A percentile compares a stretch with the other conserved stretches of the same genome.
These are phyloP conservation scores for Furcula furcula DNA, from an alignment of 2,888 invertebrate genomes.

Conservation along the genomic window DNA sequence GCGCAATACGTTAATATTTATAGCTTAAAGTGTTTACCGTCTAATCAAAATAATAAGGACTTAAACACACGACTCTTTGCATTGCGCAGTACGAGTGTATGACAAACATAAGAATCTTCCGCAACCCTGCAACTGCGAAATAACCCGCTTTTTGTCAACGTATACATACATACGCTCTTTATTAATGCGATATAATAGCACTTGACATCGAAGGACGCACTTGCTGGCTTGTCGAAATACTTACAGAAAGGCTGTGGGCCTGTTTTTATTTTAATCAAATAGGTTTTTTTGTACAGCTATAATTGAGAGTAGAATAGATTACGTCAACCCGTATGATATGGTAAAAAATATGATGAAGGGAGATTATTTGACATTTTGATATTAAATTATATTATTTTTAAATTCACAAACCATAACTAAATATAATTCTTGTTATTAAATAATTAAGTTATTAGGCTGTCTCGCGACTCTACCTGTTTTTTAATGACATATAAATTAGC, in stretches of 20 bases:
- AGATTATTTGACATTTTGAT: no score
- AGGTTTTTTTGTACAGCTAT: background rate
- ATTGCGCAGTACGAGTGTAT: conserved; percentile 7
- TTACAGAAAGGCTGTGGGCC: background rate
- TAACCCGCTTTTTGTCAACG: conserved; percentile 16
- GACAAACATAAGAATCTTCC: conserved; percentile 13
- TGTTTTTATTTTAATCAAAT: background rate
- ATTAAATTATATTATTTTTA: no score
- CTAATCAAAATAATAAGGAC: conserved; percentile 5
- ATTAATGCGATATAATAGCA: background rate
- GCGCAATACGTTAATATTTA: no score
- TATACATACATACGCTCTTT: conserved; percentile 5
- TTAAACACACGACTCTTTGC: background rate
- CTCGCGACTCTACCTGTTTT: no score
- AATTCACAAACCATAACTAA: no score
- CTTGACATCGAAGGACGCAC: background rate
- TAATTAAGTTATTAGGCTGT: no score
- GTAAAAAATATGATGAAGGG: no score
- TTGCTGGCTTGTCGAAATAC: background rate
- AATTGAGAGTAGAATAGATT: no score
- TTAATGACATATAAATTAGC: no score
- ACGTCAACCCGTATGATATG: no score
- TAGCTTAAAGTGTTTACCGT: no score
- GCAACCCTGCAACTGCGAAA: conserved; percentile 15
- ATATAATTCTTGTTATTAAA: no score